phyloP scores from a whole-genome alignment of 2,113 vertebrate species.

The Cyprinodon tularosa region DNA sequence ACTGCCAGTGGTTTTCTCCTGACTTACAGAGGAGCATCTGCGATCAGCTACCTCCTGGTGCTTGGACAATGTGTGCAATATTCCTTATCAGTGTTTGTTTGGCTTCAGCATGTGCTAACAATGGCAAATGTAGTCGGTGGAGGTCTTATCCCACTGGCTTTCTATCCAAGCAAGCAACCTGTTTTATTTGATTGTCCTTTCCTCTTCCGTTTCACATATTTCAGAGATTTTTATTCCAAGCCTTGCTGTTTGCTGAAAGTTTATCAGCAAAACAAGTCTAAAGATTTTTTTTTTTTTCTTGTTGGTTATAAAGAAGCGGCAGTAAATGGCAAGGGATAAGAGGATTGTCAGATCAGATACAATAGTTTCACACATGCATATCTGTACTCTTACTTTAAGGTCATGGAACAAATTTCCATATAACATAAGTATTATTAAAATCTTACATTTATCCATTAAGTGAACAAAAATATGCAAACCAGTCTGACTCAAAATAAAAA shows the following conservation, averaged over 20 bases:
- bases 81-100: constrained; percentile 5
- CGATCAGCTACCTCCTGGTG: not conserved
- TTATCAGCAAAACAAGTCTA: not conserved
- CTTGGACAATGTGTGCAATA: not conserved
- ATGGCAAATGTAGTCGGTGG: not conserved
- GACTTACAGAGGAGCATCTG: not conserved
- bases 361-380: too few relatives aligned
- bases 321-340: too few relatives aligned
- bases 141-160: not conserved
- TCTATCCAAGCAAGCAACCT: not conserved
- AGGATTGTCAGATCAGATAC: not conserved
- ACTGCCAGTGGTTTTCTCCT: not conserved
- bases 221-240: not conserved
- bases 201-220: not conserved
- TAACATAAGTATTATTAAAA: not conserved
- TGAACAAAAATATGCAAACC: not conserved
- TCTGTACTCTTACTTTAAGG: not conserved
- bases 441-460: not conserved
- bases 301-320: too few relatives aligned
- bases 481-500: too few relatives aligned
- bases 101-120: not conserved
- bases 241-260: not conserved
- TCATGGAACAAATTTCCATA: not conserved
- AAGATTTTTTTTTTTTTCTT: not conserved
- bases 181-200: rapidly evolving